Evolutionary conservation across 2,797 vertebrate species (phyloP), one percentile per base, ranked within the genome.

Genomic region (Pelobates cultripes): DNA sequence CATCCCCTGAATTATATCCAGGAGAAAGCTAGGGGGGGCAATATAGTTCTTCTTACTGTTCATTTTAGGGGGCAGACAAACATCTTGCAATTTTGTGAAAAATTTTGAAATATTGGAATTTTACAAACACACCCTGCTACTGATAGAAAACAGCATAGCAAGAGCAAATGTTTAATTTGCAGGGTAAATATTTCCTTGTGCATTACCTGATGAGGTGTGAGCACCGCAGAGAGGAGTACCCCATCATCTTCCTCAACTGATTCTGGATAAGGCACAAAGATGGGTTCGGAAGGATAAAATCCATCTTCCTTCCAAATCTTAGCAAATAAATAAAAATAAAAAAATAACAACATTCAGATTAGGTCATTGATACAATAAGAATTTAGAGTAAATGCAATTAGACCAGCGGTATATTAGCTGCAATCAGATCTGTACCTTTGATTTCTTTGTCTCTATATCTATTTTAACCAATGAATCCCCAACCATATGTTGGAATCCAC

Each of bases 381-480:
- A 8, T 8, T 7, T 8, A 13, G 47, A 10, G 47, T 51, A 51
- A 51, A 3, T 6, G 3, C 55, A 57, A 51, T 51, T 51, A 51
- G 47, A 51, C 2, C 55, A 51, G 47, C 47, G 2, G 47, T 51
- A 51, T 51, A 51, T 51, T 51, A 10, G 2, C 15, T 10, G 57
- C 5, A 14, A 14, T n/a, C 57, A 17, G 10, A 6, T 51, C 10
- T 78, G 88, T 79, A 98, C 97, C 95, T 91, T 97, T 9, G 97
- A 75, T 0, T 88, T 89, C 89, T 98, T 99, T 86, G 94, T 95
- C n/a, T 93, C 89, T 81, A 96, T 89, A 73, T 99, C 96, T 70
- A 96, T 91, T 89, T 99, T 99, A 80, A 99, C 88, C 84, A 99
- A 88, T 5, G 96, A 97, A 90, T 98, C 93, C 78, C 95, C 96